A percentile compares a stretch with the other conserved stretches of the same genome.
Evolutionary conservation across 2,113 vertebrate genomes (phyloP).

Genomic region (Tetrao urogallus): DNA sequence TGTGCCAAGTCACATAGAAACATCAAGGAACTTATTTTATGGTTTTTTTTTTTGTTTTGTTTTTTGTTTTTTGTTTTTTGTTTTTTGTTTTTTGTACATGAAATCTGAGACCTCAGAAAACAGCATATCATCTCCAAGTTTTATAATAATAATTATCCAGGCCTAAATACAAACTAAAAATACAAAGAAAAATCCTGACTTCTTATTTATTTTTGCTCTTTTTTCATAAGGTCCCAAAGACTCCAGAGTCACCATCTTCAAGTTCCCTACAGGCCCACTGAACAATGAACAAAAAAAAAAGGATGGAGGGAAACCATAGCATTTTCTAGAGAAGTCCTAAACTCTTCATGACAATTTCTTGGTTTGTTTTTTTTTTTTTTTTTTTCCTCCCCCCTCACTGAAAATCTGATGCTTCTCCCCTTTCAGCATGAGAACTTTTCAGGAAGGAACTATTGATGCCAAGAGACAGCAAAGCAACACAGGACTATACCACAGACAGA

Average conservation of each 20-base stretch:
- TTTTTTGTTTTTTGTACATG: not conserved
- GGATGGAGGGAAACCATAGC: rapidly evolving
- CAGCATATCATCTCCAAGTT: not conserved
- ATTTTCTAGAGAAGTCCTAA: not conserved
- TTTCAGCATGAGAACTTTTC: not conserved
- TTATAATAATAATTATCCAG: not conserved
- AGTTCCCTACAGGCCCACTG: not conserved
- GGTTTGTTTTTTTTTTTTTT: not conserved
- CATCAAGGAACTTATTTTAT: not conserved
- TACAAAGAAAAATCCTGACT: not conserved
- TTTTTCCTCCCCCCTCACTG: not conserved
- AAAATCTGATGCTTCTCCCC: not conserved
- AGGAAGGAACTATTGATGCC: not conserved
- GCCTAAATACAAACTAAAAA: not conserved
- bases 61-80: not conserved
- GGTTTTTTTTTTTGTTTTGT: rapidly evolving
- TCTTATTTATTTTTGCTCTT: not conserved
- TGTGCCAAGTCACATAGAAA: not conserved
- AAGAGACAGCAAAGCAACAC: not conserved
- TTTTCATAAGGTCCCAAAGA: not conserved
- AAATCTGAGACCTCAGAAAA: not conserved
- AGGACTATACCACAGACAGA: not conserved
- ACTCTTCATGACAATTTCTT: not conserved
- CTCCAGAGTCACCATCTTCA: not conserved
- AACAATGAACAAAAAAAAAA: not conserved